Conservation (phyloP, 1,140 invertebrate species). For the honey bee (Apis mellifera) region DNA sequence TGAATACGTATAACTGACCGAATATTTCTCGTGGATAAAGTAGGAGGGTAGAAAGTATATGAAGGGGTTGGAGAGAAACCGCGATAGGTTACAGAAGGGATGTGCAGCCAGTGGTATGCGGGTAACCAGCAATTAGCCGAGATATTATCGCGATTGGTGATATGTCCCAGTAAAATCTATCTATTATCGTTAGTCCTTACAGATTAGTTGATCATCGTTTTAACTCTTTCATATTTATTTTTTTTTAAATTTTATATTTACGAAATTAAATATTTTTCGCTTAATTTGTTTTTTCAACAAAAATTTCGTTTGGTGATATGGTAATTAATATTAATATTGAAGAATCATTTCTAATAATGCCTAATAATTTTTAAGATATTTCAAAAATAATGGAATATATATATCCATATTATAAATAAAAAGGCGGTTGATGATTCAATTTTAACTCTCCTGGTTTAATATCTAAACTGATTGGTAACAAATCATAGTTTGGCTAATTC, state of each 20-base stretch:
- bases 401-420: too few species aligned
- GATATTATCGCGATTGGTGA: conserved; percentile 61
- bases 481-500: too few species aligned
- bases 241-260: neutral
- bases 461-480: too few species aligned
- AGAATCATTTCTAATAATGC: too few species aligned
- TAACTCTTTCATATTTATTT: neutral
- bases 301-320: too few species aligned
- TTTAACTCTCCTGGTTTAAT: too few species aligned
- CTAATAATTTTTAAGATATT: too few species aligned
- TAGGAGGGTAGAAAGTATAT: neutral
- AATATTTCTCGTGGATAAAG: neutral
- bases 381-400: too few species aligned
- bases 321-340: too few species aligned
- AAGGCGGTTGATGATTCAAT: too few species aligned
- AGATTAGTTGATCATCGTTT: neutral
- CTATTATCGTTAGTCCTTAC: conserved; percentile 41
- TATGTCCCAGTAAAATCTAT: conserved; percentile 49
- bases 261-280: conserved; percentile 38
- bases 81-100: conserved; percentile 18
- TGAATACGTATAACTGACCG: neutral
- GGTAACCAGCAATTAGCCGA: conserved; percentile 60
- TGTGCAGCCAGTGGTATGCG: conserved; percentile 32
- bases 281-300: neutral
- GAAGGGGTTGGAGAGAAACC: neutral